Base-by-base conservation (phyloP, 2,797 vertebrate genomes). In the Chelon auratus region DNA sequence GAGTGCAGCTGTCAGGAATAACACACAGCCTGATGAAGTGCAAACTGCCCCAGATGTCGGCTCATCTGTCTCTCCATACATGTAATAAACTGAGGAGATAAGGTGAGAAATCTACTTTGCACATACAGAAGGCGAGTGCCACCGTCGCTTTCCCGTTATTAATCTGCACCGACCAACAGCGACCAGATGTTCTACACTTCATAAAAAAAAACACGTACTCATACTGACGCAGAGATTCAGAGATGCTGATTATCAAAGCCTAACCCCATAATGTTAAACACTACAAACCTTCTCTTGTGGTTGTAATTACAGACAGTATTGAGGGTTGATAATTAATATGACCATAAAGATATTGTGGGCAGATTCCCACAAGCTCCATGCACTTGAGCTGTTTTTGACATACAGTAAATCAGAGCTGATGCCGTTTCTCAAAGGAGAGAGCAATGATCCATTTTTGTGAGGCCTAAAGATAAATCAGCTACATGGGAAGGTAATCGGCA, bases 1-100 rank as follows among this genome's bases (percentile, higher is more conserved):
- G 30, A 33, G 30, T 33, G 30, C 30, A 33, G 30, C 66, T 72
- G 69, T 80, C 57, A 75, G 69, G 42, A 50, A 50, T 3, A 24
- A 24, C 33, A 61, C 55, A 2, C 55, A 26, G 55, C 48, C 60
- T 69, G 77, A 55, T 33, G 43, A 81, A 52, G 58, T 55, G 75
- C 51, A 17, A 61, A 45, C 52, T 65, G 59, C 42, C 75, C 70
- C 86, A 72, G 82, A 82, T 80, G 82, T 81, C 7, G 8, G 37
- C 68, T 83, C 82, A 76, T 84, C 81, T 78, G 82, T 73, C 63
- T 71, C 18, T 43, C 42, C 4, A 12, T 43, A 43, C 48, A 62
- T 33, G 63, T 26, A 33, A 57, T 45, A 63, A 80, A 43, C 57
- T 67, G 33, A 65, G 14, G 37, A 55, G 26, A 50, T 42, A 53